Evolutionary conservation across 1,140 invertebrate genomes (phyloP).

Genomic region (Latrodectus geometricus): DNA sequence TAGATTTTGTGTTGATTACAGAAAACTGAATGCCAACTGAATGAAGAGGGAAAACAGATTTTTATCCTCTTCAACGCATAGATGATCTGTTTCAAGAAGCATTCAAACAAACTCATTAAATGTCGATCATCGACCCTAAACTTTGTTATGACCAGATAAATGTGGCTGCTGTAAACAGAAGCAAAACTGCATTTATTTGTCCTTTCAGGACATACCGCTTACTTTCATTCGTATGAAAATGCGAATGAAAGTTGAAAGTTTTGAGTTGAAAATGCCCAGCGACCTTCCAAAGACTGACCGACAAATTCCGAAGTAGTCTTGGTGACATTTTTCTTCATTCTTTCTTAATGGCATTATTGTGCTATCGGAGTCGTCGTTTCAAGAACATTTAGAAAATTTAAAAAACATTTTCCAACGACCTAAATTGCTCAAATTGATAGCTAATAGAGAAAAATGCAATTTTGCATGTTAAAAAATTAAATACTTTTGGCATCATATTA

Average conservation of each 20-base stretch:
- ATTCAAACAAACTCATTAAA: conserved; percentile 66
- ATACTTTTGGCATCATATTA: conserved; percentile 18
- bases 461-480: conserved; percentile 12
- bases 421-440: background rate
- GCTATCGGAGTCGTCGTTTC: conserved; percentile 65
- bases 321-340: conserved; percentile 60
- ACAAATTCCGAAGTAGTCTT: conserved; percentile 64
- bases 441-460: conserved; percentile 15
- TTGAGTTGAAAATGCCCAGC: conserved; percentile 59
- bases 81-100: conserved; percentile 69
- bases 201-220: conserved; percentile 69
- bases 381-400: conserved; percentile 5
- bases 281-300: conserved; percentile 69
- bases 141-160: conserved; percentile 71
- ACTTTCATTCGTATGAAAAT: conserved; percentile 64
- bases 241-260: no score
- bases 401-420: conserved; percentile 10
- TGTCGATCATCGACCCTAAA: conserved; percentile 69
- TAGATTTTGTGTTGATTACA: conserved; percentile 64
- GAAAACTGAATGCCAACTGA: conserved; percentile 69
- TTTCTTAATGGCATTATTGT: conserved; percentile 68
- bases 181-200: conserved; percentile 70
- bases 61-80: conserved; percentile 72
- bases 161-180: conserved; percentile 65
- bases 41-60: conserved; percentile 70